Evolutionary conservation across 2,888 invertebrate genomes (phyloP).

Genomic region (Cybosia mesomella): DNA sequence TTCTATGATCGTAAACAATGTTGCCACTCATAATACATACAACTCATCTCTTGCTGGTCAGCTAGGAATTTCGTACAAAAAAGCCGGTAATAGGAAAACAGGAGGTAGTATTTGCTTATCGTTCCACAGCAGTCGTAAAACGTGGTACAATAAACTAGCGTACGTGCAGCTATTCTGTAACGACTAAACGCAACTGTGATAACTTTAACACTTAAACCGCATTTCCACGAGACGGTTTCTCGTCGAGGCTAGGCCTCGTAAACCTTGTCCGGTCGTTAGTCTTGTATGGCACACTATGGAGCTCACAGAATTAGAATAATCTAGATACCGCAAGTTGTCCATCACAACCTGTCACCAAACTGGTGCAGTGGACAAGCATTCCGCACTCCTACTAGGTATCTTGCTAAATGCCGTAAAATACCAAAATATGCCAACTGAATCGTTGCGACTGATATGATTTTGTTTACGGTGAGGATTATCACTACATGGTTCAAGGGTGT

Average conservation of each 20-base stretch:
- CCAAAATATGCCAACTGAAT: too few relatives aligned
- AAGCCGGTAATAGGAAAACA: constrained; percentile 10
- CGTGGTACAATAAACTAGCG: constrained; percentile 20
- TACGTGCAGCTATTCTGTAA: constrained; percentile 22
- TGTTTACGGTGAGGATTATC: too few relatives aligned
- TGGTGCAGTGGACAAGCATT: background rate
- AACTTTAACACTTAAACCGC: constrained; percentile 9
- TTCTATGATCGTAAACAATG: background rate
- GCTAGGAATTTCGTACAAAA: constrained; percentile 12
- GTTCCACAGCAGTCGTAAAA: constrained; percentile 18
- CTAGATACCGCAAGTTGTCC: background rate
- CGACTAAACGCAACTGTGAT: constrained; percentile 19
- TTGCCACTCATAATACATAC: too few relatives aligned
- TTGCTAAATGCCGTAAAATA: too few relatives aligned
- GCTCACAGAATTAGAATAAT: background rate
- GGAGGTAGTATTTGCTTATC: constrained; percentile 23
- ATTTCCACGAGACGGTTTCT: constrained; percentile 2
- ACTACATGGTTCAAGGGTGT: too few relatives aligned
- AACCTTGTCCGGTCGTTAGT: constrained; percentile 4
- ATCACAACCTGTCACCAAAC: background rate
- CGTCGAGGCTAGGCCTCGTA: background rate
- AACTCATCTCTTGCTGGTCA: too few relatives aligned
- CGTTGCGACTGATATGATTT: too few relatives aligned
- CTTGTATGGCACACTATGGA: background rate
- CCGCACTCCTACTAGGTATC: too few relatives aligned